These are phyloP conservation scores for Anastatus disparis DNA, from an alignment of 1,140 invertebrate species.

Conservation along the genomic window DNA sequence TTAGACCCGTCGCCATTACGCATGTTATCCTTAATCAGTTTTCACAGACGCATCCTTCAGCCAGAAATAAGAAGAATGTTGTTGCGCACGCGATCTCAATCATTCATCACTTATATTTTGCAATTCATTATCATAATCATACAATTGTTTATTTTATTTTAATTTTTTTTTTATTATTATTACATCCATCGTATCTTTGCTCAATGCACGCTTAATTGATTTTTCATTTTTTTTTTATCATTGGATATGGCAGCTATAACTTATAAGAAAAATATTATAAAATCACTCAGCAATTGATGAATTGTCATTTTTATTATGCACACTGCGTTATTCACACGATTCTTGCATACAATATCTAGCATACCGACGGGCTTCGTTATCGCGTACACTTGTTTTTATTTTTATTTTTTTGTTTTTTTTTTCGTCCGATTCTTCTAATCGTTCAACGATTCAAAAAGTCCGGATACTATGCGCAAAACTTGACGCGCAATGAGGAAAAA, in stretches of 20 bases:
- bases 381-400: constrained; percentile 37
- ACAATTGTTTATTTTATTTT: constrained; percentile 45
- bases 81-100: constrained; percentile 36
- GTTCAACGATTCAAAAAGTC: constrained; percentile 37
- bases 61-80: constrained; percentile 42
- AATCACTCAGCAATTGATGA: constrained; percentile 60
- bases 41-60: constrained; percentile 54
- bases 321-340: constrained; percentile 32
- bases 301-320: constrained; percentile 45
- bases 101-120: constrained; percentile 41
- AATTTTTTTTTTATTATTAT: no score
- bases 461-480: background rate
- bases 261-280: constrained; percentile 65
- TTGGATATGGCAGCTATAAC: constrained; percentile 65
- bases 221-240: constrained; percentile 37
- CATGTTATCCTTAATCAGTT: constrained; percentile 59
- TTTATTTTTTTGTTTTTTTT: constrained; percentile 31
- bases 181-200: constrained; percentile 51
- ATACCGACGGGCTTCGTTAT: constrained; percentile 37
- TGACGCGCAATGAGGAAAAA: background rate
- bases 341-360: constrained; percentile 32
- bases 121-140: constrained; percentile 18
- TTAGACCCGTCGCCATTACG: constrained; percentile 64
- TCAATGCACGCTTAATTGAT: constrained; percentile 54
- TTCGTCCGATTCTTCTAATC: constrained; percentile 14